Percentiles rank a stretch among this genome's conserved stretches.
Conservation (phyloP, 2,888 invertebrate genomes). For the Drosophila algonquin region DNA sequence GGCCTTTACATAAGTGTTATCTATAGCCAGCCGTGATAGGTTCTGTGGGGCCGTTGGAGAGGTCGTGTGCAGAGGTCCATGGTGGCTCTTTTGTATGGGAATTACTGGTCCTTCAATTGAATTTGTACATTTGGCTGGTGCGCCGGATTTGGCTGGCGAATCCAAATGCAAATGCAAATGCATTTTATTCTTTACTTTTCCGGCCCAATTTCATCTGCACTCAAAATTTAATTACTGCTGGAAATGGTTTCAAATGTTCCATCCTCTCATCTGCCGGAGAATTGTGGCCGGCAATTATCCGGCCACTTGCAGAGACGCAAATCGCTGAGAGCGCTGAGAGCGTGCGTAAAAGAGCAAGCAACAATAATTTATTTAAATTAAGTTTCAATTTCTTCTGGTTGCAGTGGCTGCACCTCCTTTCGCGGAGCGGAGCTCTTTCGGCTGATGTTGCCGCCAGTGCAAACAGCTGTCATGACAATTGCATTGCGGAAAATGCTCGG, state of each 20-base stretch:
- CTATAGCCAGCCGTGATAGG: neutral
- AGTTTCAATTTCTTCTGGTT: constrained; percentile 35
- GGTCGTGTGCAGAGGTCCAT: neutral
- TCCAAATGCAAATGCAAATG: constrained; percentile 26
- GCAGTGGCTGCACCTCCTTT: neutral
- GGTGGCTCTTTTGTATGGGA: neutral
- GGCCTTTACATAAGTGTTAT: constrained; percentile 16
- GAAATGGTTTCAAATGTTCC: constrained; percentile 49
- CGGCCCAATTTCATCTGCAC: constrained; percentile 35
- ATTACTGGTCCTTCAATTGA: neutral
- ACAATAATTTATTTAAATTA: constrained; percentile 56
- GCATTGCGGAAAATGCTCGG: neutral
- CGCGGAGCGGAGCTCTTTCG: neutral
- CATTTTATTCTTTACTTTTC: constrained; percentile 27
- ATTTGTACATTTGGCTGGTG: constrained; percentile 25
- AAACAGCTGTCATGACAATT: constrained; percentile 10
- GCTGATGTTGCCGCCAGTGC: neutral
- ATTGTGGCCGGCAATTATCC: constrained; percentile 30
- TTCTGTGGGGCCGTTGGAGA: neutral
- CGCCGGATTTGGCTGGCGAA: constrained; percentile 14
- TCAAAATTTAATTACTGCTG: constrained; percentile 58
- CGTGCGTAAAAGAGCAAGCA: constrained; percentile 64
- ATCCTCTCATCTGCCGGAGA: constrained; percentile 6
- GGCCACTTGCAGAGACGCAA: constrained; percentile 34
- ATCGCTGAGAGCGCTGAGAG: constrained; percentile 51